Base-by-base conservation (phyloP, 2,113 vertebrate genomes). In the Lucifuga dentata region DNA sequence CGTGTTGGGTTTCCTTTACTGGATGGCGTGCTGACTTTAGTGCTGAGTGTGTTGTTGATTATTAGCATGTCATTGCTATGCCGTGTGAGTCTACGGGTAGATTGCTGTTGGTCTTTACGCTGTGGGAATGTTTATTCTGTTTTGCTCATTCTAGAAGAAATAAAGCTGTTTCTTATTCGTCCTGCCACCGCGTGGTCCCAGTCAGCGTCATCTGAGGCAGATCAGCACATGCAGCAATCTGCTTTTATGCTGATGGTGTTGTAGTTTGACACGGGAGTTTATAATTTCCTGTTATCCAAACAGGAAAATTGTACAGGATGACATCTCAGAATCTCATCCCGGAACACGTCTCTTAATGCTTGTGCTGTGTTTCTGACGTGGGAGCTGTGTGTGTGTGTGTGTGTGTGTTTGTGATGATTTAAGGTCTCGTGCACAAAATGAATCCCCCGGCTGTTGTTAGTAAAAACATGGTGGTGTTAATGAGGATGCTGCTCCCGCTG, bases 401-500 rank as follows among this genome's bases (percentile, higher is more conserved):
- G n/a, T n/a, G n/a, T n/a, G n/a, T n/a, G n/a, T n/a, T n/a, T 12
- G 15, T 39, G 24, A 38, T 8, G 46, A 39, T 56, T 59, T 55
- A 19, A 36, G 17, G 29, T 64, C 2, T 10, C 8, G 39, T n/a
- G 40, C 33, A 55, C 26, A 21, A 13, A 59, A 43, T 3, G 23
- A 50, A 20, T 26, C 24, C 35, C 6, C 6, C 8, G 2, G 3
- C n/a, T 16, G 63, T 8, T 90, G 89, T 87, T 92, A 92, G 95
- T 95, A 95, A 96, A 96, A 95, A 94, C 93, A 92, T 91, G 92
- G 91, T 90, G 89, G 90, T 83, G 86, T 92, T 95, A 95, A 97
- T 94, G 93, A 95, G 94, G 81, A 59, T 58, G 35, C 32, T 87
- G 91, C 93, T 85, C 60, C 56, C 63, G 23, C 38, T 3, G 64